phyloP scores from a whole-genome alignment of 2,888 invertebrate genomes.

The Chaetogeoica ovagalla region DNA sequence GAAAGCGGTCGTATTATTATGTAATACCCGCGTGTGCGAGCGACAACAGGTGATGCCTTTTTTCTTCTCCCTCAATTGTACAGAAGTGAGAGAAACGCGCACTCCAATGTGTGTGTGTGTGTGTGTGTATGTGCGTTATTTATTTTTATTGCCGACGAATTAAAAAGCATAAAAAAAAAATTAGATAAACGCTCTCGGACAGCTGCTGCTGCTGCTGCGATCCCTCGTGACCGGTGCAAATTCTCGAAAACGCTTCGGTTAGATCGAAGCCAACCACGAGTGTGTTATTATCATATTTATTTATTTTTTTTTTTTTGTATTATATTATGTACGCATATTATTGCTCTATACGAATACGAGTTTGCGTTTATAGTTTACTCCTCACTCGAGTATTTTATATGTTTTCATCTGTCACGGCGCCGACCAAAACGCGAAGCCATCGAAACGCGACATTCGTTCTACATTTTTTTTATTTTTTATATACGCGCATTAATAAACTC shows the following conservation, averaged over 20 bases:
- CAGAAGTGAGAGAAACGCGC: too few species aligned
- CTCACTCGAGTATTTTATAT: neutral
- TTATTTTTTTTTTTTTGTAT: too few species aligned
- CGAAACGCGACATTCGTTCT: conserved; percentile 35
- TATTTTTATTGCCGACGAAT: conserved; percentile 28
- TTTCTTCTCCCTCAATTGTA: too few species aligned
- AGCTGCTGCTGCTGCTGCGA: conserved; percentile 28
- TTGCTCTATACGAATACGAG: too few species aligned
- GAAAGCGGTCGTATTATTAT: neutral
- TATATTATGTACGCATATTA: neutral
- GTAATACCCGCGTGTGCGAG: neutral
- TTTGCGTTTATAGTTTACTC: too few species aligned
- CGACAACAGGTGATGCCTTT: too few species aligned
- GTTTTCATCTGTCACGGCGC: conserved; percentile 38
- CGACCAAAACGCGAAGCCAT: conserved; percentile 18
- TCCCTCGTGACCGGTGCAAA: conserved; percentile 43
- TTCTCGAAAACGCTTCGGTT: conserved; percentile 26
- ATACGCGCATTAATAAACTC: too few species aligned
- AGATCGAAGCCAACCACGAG: too few species aligned
- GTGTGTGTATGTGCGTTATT: neutral
- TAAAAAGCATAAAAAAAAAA: conserved; percentile 5
- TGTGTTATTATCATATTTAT: too few species aligned
- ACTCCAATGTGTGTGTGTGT: neutral
- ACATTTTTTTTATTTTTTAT: conserved; percentile 7
- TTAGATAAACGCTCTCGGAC: conserved; percentile 15